phyloP scores from a whole-genome alignment of 2,888 invertebrate species.

The Acanthoscelides obtectus region DNA sequence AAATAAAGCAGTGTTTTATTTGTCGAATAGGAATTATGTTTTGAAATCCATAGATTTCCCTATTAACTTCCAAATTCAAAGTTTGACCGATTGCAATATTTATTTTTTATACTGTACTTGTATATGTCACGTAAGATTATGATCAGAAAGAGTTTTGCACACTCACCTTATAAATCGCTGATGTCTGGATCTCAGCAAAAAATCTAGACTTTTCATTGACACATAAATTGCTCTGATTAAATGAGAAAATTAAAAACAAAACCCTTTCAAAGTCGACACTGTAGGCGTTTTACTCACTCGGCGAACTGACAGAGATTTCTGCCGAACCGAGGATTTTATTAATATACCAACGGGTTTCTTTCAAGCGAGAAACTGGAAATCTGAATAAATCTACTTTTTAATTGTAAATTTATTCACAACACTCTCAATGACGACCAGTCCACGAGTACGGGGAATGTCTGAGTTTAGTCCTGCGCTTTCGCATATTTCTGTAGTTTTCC shows the following conservation, averaged over 20 bases:
- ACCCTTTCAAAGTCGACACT: neutral
- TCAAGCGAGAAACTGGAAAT: neutral
- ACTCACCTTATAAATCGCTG: conserved; percentile 43
- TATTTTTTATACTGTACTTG: too few relatives aligned
- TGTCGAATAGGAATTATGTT: too few relatives aligned
- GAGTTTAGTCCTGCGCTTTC: neutral
- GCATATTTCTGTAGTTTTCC: neutral
- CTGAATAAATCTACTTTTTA: neutral
- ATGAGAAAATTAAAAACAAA: conserved; percentile 10
- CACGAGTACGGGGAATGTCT: neutral
- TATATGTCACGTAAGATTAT: too few relatives aligned
- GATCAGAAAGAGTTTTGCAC: neutral
- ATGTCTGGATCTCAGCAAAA: conserved; percentile 41
- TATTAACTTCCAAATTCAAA: too few relatives aligned
- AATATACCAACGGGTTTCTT: neutral
- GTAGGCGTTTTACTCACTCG: neutral
- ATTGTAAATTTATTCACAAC: neutral
- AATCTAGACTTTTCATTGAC: conserved; percentile 47
- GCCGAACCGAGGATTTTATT: neutral
- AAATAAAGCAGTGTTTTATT: too few relatives aligned
- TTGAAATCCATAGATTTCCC: too few relatives aligned
- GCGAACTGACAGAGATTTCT: neutral
- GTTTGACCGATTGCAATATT: too few relatives aligned
- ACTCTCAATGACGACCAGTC: neutral
- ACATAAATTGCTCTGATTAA: conserved; percentile 35